Percentiles rank a stretch among this genome's conserved stretches.
Evolutionary conservation across 2,113 vertebrate genomes (phyloP).

Genomic region (Bos indicus): DNA sequence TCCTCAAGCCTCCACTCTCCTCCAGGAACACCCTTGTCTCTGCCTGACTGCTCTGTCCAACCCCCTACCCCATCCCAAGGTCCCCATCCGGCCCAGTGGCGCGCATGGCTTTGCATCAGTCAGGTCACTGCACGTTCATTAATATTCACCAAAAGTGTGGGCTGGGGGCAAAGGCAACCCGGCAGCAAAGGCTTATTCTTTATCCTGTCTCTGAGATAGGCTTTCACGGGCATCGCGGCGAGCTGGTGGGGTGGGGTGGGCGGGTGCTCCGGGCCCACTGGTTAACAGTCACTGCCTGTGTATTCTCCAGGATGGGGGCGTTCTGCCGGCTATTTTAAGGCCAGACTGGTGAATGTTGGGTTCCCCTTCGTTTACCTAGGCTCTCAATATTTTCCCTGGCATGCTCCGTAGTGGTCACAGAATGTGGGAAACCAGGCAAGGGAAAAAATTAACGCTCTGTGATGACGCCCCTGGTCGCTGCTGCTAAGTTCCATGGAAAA

Average conservation of each 20-base stretch:
- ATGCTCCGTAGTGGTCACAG: conserved; percentile 56
- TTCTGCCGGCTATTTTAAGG: conserved; percentile 65
- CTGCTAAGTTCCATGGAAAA: conserved; percentile 69
- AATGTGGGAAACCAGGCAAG: conserved; percentile 71
- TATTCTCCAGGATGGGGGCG: conserved; percentile 50
- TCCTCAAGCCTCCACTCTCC: neutral
- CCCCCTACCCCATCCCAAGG: neutral
- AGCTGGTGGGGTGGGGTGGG: conserved; percentile 30
- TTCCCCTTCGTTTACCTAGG: conserved; percentile 73
- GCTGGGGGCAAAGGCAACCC: neutral
- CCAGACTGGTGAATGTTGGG: conserved; percentile 63
- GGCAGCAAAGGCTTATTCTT: neutral
- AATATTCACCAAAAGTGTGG: neutral
- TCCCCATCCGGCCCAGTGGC: neutral
- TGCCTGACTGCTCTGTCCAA: neutral
- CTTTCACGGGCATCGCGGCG: conserved; percentile 7
- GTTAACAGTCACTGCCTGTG: conserved; percentile 39
- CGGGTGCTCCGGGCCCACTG: neutral
- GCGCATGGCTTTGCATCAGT: neutral
- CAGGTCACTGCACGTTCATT: neutral
- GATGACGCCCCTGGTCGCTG: conserved; percentile 47
- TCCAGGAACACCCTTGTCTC: neutral
- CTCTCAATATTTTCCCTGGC: conserved; percentile 73
- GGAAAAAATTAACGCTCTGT: conserved; percentile 64
- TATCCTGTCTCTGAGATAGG: conserved; percentile 32